phyloP scores from a whole-genome alignment of 2,113 vertebrate genomes.

The Vidua macroura region DNA sequence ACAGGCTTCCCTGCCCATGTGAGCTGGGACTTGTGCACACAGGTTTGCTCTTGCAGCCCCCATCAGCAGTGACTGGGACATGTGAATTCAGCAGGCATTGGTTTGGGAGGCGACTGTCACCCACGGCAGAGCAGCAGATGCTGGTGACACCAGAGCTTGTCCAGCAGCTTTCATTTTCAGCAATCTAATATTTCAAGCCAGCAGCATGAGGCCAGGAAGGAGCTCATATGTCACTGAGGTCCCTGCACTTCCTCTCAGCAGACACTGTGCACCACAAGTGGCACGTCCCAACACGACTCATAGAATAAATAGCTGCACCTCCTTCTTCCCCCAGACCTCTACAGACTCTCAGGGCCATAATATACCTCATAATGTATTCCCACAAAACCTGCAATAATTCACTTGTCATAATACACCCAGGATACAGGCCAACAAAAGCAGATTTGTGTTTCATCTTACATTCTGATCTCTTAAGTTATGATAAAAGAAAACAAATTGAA shows the following conservation, averaged over 20 bases:
- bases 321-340: constrained; percentile 16
- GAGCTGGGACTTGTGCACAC: accelerated
- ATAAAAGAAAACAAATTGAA: constrained; percentile 49
- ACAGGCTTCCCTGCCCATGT: accelerated
- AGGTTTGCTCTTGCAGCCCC: neutral
- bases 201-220: neutral
- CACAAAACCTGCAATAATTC: constrained; percentile 35
- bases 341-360: neutral
- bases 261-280: neutral
- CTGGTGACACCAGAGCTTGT: neutral
- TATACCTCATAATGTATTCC: constrained; percentile 8
- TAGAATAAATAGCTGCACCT: neutral
- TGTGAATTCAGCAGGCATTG: accelerated
- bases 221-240: neutral
- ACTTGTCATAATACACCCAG: constrained; percentile 31
- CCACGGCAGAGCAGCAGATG: neutral
- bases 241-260: neutral
- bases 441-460: constrained; percentile 47
- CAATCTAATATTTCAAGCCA: neutral
- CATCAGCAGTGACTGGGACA: accelerated
- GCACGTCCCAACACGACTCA: neutral
- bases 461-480: constrained; percentile 39
- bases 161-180: neutral
- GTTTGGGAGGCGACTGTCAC: accelerated
- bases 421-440: constrained; percentile 43